Evolutionary conservation across 2,113 vertebrate genomes (phyloP), one percentile per base, ranked within the genome.

Genomic region (Dromiciops gliroides): DNA sequence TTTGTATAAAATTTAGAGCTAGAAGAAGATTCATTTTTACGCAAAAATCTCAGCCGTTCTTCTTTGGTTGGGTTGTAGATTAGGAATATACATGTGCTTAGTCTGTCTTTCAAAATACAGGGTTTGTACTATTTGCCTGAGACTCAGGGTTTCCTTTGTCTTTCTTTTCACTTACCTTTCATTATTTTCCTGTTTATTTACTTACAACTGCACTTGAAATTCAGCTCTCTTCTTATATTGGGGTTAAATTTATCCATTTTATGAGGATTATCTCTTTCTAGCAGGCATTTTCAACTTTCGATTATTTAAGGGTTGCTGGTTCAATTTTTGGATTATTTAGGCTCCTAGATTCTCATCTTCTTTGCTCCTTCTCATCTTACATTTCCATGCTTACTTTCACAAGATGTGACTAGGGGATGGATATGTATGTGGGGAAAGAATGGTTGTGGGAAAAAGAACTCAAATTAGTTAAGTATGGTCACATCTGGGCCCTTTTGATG

Each of bases 1-100:
- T 97, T 95, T 94, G 91, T 96, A 47, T 94, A 96, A 95, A 95
- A 97, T 97, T 95, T 96, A 97, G 92, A 96, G 97, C 97, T 37
- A 93, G 93, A 50, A 92, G 52, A 94, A 97, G 56, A 97, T 94
- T 96, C 89, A 91, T 96, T 97, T 95, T 75, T 24, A 94, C 48
- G 48, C 50, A 51, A 44, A 88, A 95, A 90, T 3, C 95, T 93
- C 67, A 0, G 83, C 0, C 75, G 8, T 90, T 16, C 8, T 67
- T 90, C 52, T 95, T 90, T 91, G 51, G 91, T 92, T 89, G 90
- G 28, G 50, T 31, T 49, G 91, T 56, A 95, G 60, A 75, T 50
- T 26, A 89, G 6, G 44, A 93, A 96, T 52, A 60, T 91, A 89
- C 49, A 95, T 91, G 6, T 49, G 9, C 51, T 92, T 67, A n/a